These are phyloP conservation scores for Silurus meridionalis DNA, from an alignment of 2,113 vertebrate genomes.

Conservation along the genomic window DNA sequence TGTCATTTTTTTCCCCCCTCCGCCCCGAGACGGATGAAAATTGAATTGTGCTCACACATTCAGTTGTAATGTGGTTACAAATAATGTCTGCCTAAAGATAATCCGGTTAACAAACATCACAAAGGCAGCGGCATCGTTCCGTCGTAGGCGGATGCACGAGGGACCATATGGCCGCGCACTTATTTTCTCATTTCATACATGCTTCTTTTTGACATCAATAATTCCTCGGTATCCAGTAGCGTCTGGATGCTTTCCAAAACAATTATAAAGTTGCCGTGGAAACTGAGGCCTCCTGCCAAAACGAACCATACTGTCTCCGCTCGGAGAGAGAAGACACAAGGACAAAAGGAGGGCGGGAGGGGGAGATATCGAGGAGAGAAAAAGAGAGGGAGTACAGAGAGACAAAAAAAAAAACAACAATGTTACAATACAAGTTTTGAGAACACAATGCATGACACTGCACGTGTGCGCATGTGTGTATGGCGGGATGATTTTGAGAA, in stretches of 20 bases:
- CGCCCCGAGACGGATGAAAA: background rate
- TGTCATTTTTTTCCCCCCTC: background rate
- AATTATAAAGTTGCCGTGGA: conserved; percentile 98
- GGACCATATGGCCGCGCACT: conserved; percentile 76
- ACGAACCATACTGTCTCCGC: conserved; percentile 84
- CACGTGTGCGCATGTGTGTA: conserved; percentile 9
- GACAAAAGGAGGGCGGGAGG: conserved; percentile 67
- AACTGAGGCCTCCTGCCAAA: conserved; percentile 85
- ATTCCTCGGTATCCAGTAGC: conserved; percentile 86
- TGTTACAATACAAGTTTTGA: conserved; percentile 36
- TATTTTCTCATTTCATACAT: conserved; percentile 83
- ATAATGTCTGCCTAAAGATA: conserved; percentile 64
- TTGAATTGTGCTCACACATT: conserved; percentile 46
- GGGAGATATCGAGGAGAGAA: conserved; percentile 56
- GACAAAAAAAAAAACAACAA: conserved; percentile 60
- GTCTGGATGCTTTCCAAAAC: conserved; percentile 86
- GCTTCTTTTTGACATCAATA: conserved; percentile 89
- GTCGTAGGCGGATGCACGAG: conserved; percentile 68
- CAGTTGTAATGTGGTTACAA: conserved; percentile 32
- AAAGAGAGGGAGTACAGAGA: conserved; percentile 57
- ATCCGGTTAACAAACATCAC: conserved; percentile 67
- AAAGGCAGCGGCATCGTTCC: conserved; percentile 66
- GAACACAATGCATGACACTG: conserved; percentile 58
- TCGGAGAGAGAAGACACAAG: conserved; percentile 80
- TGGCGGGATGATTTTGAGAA: conserved; percentile 7